Percentiles rank a stretch among this genome's conserved stretches.
Conservation (phyloP, 2,113 vertebrate species). For the Arenaria interpres region DNA sequence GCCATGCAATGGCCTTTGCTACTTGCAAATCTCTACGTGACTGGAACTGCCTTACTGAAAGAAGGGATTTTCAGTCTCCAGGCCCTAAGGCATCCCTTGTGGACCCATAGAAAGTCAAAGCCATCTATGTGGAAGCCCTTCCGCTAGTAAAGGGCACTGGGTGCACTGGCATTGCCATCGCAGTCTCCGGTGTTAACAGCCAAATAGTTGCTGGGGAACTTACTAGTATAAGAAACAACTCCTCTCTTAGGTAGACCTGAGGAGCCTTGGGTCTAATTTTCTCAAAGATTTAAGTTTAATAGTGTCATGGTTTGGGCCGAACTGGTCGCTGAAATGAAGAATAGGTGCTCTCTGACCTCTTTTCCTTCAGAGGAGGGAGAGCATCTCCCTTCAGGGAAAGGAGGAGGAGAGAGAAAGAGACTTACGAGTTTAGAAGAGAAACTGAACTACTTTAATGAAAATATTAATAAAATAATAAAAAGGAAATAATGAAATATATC, state of each 20-base stretch:
- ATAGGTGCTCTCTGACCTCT: not conserved
- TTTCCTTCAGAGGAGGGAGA: not conserved
- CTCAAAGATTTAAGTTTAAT: not conserved
- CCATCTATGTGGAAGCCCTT: not conserved
- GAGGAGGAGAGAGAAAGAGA: not conserved
- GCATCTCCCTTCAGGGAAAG: not conserved
- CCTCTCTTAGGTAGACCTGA: not conserved
- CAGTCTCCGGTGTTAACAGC: not conserved
- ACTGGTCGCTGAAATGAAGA: not conserved
- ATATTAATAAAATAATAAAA: not conserved
- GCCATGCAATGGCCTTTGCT: not conserved
- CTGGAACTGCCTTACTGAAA: not conserved
- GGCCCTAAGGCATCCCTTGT: not conserved
- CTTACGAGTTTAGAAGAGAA: not conserved
- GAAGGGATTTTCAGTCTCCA: not conserved
- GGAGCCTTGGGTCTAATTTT: not conserved
- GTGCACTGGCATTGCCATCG: not conserved
- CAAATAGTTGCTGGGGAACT: not conserved
- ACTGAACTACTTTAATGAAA: not conserved
- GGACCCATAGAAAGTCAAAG: not conserved
- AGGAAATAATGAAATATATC: not conserved
- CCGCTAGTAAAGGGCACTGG: not conserved
- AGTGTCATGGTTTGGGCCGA: not conserved
- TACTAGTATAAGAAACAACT: not conserved
- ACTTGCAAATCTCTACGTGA: not conserved